Evolutionary conservation across 1,140 invertebrate genomes (phyloP), one percentile per base, ranked within the genome.

Genomic region (Mamestra configurata): DNA sequence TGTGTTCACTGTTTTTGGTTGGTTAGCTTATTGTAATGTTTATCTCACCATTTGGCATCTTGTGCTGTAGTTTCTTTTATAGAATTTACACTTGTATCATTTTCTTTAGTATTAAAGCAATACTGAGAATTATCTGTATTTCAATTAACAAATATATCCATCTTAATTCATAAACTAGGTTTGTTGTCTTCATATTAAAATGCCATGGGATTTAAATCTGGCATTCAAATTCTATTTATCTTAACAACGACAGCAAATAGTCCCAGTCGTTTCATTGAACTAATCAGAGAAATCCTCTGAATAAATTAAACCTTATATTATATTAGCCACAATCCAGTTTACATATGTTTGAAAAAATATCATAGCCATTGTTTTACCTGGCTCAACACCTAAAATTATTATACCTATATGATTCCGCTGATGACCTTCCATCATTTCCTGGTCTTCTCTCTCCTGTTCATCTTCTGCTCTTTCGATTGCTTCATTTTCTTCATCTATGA

Each of bases 401-500:
- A 88, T 92, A 94, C 92, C 91, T 84, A 94, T 94, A 81, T 94
- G 92, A 79, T 95, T 95, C 64, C 91, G 86, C 71, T 94, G 93
- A 80, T 92, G 90, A 22, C 82, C 89, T 13, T 95, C 92, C 82
- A 92, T 88, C 85, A 90, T 88, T 43, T 92, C 90, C 22, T 80
- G 66, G 10, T 94, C 90, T n/a, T 94, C 92, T 59, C 77, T 82
- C 22, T 93, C 91, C 55, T 93, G 92, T 79, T 96, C 96, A 55
- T 95, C 92, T 43, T 96, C 96, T 43, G 96, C 95, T 81, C 88
- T 88, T 55, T 95, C 96, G 95, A 68, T 91, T 92, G 70, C 96
- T 96, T 77, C 82, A 57, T 59, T 96, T 82, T 97, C 91, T 55
- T 96, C 96, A 89, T 97, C 97, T 15, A 96, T 95, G 75, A 96